Evolutionary conservation across 2,888 invertebrate species (phyloP).

Genomic region (Machimus rusticus): DNA sequence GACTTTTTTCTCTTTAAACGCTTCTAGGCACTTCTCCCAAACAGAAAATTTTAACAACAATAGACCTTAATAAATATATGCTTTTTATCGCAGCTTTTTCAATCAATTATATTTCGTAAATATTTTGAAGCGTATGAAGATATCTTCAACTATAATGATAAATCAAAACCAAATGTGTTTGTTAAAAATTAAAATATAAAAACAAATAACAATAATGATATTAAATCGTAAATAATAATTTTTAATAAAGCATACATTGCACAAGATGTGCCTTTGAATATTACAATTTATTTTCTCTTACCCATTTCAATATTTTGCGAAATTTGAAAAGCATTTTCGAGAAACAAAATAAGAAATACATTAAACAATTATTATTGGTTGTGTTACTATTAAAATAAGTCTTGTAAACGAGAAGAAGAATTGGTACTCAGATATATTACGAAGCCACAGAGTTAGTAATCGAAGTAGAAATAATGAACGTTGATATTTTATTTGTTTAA

Average conservation of each 20-base stretch:
- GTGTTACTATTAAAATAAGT: too few relatives aligned
- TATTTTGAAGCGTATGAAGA: neutral
- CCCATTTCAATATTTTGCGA: neutral
- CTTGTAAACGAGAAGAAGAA: too few relatives aligned
- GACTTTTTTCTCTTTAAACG: neutral
- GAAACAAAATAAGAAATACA: too few relatives aligned
- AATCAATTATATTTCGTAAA: neutral
- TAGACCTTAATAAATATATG: neutral
- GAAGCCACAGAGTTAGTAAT: too few relatives aligned
- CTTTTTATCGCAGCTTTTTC: neutral
- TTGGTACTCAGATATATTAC: too few relatives aligned
- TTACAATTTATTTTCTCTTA: neutral
- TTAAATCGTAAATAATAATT: neutral
- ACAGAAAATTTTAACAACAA: neutral
- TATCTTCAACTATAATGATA: neutral
- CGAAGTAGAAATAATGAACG: too few relatives aligned
- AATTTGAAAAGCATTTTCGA: neutral
- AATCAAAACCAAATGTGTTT: neutral
- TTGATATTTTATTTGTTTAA: too few relatives aligned
- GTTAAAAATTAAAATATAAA: neutral
- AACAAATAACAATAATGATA: neutral
- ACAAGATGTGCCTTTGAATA: neutral
- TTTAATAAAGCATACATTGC: neutral
- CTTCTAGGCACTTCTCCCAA: neutral
- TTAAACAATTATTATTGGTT: too few relatives aligned